Evolutionary conservation across 2,888 invertebrate species (phyloP).

Genomic region (Mimumesa dahlbomi): DNA sequence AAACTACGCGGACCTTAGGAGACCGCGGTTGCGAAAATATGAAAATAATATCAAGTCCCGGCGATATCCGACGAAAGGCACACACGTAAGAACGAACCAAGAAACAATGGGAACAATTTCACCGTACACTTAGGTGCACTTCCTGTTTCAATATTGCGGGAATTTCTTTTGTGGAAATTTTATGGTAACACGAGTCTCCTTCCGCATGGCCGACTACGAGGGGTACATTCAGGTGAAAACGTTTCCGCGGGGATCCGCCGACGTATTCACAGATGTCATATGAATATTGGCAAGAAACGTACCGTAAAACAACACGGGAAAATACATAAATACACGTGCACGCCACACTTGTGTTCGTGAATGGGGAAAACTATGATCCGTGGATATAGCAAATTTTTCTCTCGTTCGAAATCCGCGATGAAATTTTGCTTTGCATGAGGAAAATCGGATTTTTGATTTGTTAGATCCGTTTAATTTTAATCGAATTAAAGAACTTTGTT

Average conservation of each 20-base stretch:
- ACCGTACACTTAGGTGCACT: constrained; percentile 1
- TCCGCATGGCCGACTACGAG: constrained; percentile 43
- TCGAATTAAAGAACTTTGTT: no score
- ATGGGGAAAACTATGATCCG: no score
- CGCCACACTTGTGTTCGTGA: no score
- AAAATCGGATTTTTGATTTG: no score
- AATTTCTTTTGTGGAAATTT: constrained; percentile 24
- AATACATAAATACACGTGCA: constrained; percentile 19
- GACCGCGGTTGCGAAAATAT: no score
- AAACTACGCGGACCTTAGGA: no score
- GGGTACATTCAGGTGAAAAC: constrained; percentile 34
- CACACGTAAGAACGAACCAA: background rate
- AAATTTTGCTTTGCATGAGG: no score
- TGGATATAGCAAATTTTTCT: no score
- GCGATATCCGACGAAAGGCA: background rate
- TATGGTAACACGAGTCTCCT: constrained; percentile 10
- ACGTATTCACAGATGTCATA: constrained; percentile 13
- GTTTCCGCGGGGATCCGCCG: constrained; percentile 27
- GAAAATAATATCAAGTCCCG: no score
- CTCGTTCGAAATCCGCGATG: no score
- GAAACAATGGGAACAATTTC: constrained; percentile 1
- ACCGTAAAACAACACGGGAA: constrained; percentile 21
- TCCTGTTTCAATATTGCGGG: background rate
- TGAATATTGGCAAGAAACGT: constrained; percentile 46
- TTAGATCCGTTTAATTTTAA: no score